Evolutionary conservation across 2,797 vertebrate genomes (phyloP).

Genomic region (Graptemys geographica): DNA sequence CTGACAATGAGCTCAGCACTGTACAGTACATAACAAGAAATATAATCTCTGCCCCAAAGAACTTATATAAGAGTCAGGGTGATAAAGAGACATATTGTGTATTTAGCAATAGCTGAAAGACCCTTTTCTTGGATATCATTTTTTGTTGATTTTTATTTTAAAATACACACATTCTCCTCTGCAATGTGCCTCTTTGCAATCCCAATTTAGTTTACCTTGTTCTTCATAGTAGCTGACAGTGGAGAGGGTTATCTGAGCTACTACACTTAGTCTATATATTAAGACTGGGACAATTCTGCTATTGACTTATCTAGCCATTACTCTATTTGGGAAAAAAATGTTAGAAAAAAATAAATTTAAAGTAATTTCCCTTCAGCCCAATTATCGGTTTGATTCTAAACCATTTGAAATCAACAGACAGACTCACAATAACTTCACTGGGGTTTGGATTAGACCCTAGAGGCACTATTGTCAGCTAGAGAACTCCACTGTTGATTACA

Average conservation of each 20-base stretch:
- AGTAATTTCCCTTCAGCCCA: background rate
- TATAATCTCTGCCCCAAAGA: background rate
- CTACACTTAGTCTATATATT: background rate
- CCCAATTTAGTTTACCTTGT: background rate
- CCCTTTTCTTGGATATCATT: rapidly evolving
- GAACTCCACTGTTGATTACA: background rate
- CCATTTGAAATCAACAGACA: background rate
- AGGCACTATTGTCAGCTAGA: background rate
- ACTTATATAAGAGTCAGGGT: background rate
- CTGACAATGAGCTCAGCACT: background rate
- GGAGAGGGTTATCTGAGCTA: background rate
- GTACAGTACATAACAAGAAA: background rate
- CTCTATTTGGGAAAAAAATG: rapidly evolving
- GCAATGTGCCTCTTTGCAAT: background rate
- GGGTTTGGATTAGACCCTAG: background rate
- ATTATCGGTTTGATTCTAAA: background rate
- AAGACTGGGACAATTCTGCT: background rate
- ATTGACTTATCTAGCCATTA: background rate
- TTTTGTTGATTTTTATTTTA: background rate
- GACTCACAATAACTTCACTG: background rate
- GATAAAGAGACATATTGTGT: background rate
- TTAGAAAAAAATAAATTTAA: rapidly evolving
- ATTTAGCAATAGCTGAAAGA: background rate
- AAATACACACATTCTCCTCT: background rate
- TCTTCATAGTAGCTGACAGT: background rate